Conservation (phyloP, 1,140 invertebrate species). For the Pachypsylla venusta region DNA sequence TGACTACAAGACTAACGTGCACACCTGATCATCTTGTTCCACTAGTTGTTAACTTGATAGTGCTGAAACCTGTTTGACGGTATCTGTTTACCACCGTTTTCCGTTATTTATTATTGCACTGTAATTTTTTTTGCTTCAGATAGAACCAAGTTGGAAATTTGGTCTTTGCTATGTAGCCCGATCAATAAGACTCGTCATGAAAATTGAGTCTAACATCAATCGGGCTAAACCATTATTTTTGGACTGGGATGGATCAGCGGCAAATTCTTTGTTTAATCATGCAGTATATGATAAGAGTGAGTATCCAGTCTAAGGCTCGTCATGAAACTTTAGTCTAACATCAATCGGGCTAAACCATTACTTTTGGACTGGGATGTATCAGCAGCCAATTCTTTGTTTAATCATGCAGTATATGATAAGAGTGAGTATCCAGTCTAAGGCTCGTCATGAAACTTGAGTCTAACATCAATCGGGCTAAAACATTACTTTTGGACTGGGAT, state of each 20-base stretch:
- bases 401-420: not conserved
- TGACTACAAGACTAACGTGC: not conserved
- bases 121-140: not conserved
- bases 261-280: constrained; percentile 11
- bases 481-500: constrained; percentile 38
- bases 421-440: not conserved
- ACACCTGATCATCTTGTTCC: not conserved
- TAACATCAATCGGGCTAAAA: constrained; percentile 38
- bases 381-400: constrained; percentile 11
- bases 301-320: constrained; percentile 32
- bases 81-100: not conserved
- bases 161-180: not conserved
- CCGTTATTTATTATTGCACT: not conserved
- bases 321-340: too few relatives aligned
- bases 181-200: not conserved
- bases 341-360: constrained; percentile 40
- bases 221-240: constrained; percentile 41
- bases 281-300: constrained; percentile 7
- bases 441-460: constrained; percentile 6
- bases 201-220: constrained; percentile 33
- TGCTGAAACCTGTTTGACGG: not conserved
- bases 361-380: constrained; percentile 33
- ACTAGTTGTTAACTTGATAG: not conserved
- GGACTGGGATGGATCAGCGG: constrained; percentile 24
- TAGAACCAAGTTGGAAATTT: not conserved